Percentiles rank a stretch among this genome's conserved stretches.
phyloP scores from a whole-genome alignment of 2,888 invertebrate genomes.

The Mylabris sibirica region DNA sequence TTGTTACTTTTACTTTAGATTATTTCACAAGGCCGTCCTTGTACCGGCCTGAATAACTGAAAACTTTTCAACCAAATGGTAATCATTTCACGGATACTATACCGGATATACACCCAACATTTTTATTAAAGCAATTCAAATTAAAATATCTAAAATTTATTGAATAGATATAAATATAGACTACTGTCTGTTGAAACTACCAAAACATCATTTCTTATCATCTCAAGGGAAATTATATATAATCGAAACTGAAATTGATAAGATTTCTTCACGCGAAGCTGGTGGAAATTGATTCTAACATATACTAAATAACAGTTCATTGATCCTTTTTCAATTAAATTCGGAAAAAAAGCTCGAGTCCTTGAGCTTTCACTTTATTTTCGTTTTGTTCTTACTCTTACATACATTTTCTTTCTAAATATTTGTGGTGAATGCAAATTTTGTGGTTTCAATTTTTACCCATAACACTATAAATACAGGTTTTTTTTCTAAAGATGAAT shows the following conservation, averaged over 20 bases:
- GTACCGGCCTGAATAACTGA: conserved; percentile 47
- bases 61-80: conserved; percentile 28
- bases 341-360: background rate
- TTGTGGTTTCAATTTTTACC: too few relatives aligned
- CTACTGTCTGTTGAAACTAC: too few relatives aligned
- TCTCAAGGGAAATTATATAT: background rate
- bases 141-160: too few relatives aligned
- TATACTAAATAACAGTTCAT: background rate
- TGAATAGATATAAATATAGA: too few relatives aligned
- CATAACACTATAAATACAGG: too few relatives aligned
- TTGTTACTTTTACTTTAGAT: conserved; percentile 43
- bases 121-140: background rate
- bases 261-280: background rate
- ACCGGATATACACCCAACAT: conserved; percentile 24
- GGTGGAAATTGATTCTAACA: background rate
- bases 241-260: background rate
- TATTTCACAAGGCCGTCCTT: conserved; percentile 48
- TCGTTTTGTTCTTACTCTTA: too few relatives aligned
- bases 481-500: too few relatives aligned
- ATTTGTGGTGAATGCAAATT: too few relatives aligned
- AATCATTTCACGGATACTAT: conserved; percentile 27
- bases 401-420: too few relatives aligned
- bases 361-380: conserved; percentile 9
- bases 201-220: background rate
- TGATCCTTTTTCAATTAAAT: background rate